Conservation (phyloP, 2,797 vertebrate species). For the Enteromius thamalakanensis region DNA sequence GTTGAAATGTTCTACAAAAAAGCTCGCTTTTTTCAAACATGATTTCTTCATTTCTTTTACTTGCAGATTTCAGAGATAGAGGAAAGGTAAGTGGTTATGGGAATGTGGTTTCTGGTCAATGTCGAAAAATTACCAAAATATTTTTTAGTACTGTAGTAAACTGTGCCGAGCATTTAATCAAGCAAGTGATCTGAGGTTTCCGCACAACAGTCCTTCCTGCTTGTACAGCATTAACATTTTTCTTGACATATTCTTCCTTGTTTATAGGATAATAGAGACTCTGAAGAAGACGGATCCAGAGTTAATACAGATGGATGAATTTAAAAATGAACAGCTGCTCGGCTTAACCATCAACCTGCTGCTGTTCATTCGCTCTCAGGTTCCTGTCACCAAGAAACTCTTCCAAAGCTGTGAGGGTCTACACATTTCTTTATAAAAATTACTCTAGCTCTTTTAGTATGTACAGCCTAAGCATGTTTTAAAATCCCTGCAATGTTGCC, state of each 20-base stretch:
- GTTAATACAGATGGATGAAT: slow-evolving; percentile 74
- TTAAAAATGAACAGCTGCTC: slow-evolving; percentile 79
- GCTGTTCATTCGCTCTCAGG: slow-evolving; percentile 76
- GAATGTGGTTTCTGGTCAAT: neutral
- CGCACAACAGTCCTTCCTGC: neutral
- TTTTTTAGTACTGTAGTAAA: neutral
- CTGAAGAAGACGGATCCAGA: slow-evolving; percentile 73
- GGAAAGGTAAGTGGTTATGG: slow-evolving; percentile 66
- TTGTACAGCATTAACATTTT: neutral
- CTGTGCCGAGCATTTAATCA: neutral
- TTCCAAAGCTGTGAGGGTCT: slow-evolving; percentile 75
- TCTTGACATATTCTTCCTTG: slow-evolving; percentile 1
- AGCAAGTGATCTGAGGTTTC: neutral
- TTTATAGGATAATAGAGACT: slow-evolving; percentile 71
- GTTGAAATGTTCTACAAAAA: neutral
- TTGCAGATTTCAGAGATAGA: slow-evolving; percentile 62
- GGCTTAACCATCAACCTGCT: slow-evolving; percentile 76
- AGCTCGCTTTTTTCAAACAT: neutral
- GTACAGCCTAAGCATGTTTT: neutral
- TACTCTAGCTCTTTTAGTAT: neutral
- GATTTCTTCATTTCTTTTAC: slow-evolving; percentile 43
- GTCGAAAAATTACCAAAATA: no score
- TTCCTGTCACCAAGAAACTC: slow-evolving; percentile 76
- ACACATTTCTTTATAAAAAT: neutral
- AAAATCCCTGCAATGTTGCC: neutral